Percentiles rank a stretch among this genome's conserved stretches.
Conservation (phyloP, 2,113 vertebrate genomes). For the Sander lucioperca region DNA sequence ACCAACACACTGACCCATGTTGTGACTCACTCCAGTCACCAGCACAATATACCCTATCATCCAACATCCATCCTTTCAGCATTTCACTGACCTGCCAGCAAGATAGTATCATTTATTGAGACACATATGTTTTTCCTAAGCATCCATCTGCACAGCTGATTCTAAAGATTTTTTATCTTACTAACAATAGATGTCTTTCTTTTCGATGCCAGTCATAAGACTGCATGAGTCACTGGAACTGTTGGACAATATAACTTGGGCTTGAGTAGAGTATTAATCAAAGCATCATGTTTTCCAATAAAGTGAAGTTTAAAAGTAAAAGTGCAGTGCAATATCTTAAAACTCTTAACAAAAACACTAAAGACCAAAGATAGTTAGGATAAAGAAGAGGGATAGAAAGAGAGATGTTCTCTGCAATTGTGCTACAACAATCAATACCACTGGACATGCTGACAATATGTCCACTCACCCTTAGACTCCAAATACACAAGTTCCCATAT, state of each 20-base stretch:
- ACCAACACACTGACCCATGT: conserved; percentile 26
- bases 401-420: too few relatives aligned
- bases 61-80: conserved; percentile 14
- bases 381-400: background rate
- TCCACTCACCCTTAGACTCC: too few relatives aligned
- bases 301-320: background rate
- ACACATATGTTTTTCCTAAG: conserved; percentile 4
- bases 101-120: conserved; percentile 13
- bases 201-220: conserved; percentile 13
- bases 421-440: too few relatives aligned
- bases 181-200: conserved; percentile 7
- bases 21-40: background rate
- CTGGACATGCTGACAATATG: too few relatives aligned
- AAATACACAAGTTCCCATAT: too few relatives aligned
- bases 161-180: conserved; percentile 20
- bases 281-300: background rate
- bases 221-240: background rate
- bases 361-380: background rate
- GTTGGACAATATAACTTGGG: background rate
- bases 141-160: conserved; percentile 15
- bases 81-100: background rate
- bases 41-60: background rate
- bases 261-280: background rate
- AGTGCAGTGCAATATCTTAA: background rate
- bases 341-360: background rate